Percentiles rank a stretch among this genome's conserved stretches.
Evolutionary conservation across 1,140 invertebrate species (phyloP).

Genomic region (Anoplophora glabripennis): DNA sequence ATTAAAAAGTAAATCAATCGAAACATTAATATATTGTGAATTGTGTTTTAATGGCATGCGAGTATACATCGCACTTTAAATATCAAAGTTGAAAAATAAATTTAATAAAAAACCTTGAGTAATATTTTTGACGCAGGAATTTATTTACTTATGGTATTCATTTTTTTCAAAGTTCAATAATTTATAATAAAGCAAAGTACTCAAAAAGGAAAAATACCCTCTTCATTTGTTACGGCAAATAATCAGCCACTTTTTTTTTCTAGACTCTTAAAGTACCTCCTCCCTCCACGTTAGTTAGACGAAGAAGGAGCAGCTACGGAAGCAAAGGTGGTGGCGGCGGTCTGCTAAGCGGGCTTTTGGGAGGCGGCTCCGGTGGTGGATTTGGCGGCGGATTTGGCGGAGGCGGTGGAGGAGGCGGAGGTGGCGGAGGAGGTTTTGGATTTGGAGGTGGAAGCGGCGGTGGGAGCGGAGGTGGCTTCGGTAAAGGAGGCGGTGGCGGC

Average conservation of each 20-base stretch:
- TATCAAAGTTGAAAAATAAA: too few relatives aligned
- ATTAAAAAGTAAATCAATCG: too few relatives aligned
- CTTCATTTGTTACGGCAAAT: too few relatives aligned
- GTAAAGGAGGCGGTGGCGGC: background rate
- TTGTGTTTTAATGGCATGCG: too few relatives aligned
- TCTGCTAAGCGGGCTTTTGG: background rate
- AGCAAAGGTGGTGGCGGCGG: background rate
- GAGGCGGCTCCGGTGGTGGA: slow-evolving; percentile 1
- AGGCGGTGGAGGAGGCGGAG: background rate
- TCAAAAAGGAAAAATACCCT: too few relatives aligned
- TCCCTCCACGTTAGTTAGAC: background rate
- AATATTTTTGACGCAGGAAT: too few relatives aligned
- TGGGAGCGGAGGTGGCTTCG: background rate
- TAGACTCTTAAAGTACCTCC: background rate
- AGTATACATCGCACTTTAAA: too few relatives aligned
- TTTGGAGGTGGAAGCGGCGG: background rate
- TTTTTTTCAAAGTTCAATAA: too few relatives aligned
- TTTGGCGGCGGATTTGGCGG: slow-evolving; percentile 2
- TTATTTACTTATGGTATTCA: too few relatives aligned
- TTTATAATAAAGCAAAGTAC: too few relatives aligned
- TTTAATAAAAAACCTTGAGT: too few relatives aligned
- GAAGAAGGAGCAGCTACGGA: background rate
- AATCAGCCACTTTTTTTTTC: background rate
- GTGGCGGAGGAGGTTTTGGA: background rate
- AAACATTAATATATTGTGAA: too few relatives aligned